Conservation (phyloP, 2,888 invertebrate genomes). For the Hirtodrosophila duncani region DNA sequence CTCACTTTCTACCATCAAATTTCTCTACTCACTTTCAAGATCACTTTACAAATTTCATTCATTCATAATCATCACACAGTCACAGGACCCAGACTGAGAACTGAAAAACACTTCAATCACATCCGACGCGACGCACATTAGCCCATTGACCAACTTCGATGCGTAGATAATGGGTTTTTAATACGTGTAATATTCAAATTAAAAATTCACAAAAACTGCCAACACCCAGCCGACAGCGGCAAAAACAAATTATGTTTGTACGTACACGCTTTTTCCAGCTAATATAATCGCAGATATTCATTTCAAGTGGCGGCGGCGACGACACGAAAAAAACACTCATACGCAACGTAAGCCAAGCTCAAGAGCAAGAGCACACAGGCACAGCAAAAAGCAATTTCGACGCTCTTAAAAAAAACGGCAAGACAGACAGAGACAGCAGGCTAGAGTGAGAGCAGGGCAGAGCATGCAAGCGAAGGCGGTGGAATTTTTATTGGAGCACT, state of each 20-base stretch:
- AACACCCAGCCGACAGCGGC: slow-evolving; percentile 28
- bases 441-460: slow-evolving; percentile 13
- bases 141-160: slow-evolving; percentile 66
- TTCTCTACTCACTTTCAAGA: too few species aligned
- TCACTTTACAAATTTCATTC: not conserved
- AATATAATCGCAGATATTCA: slow-evolving; percentile 68
- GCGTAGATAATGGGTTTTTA: slow-evolving; percentile 60
- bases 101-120: slow-evolving; percentile 18
- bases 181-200: slow-evolving; percentile 71
- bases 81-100: too few species aligned
- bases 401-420: slow-evolving; percentile 52
- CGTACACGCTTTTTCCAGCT: slow-evolving; percentile 32
- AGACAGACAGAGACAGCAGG: slow-evolving; percentile 15
- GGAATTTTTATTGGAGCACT: slow-evolving; percentile 71
- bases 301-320: slow-evolving; percentile 44
- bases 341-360: slow-evolving; percentile 49
- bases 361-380: slow-evolving; percentile 55
- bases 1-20: too few species aligned
- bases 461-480: slow-evolving; percentile 50
- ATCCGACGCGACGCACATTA: slow-evolving; percentile 53
- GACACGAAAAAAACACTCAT: slow-evolving; percentile 59
- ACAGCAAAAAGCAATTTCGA: slow-evolving; percentile 36
- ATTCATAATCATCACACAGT: not conserved
- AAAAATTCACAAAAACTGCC: slow-evolving; percentile 45
- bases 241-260: slow-evolving; percentile 47